phyloP scores from a whole-genome alignment of 1,140 invertebrate genomes.

The Eriocheir sinensis region DNA sequence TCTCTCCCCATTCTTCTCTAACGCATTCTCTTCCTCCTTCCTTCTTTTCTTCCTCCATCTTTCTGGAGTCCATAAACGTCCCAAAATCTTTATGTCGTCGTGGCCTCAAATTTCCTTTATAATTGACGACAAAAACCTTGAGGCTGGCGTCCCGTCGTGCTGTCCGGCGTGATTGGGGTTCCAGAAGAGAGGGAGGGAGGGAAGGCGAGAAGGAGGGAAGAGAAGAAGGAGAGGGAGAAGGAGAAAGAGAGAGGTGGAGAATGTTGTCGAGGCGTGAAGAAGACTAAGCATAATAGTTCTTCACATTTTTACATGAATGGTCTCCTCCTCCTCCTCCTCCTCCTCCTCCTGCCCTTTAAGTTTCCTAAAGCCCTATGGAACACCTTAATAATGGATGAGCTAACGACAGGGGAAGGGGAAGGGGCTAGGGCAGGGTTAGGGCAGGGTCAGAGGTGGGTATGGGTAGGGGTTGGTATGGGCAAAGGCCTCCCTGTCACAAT shows the following conservation, averaged over 20 bases:
- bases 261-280: not conserved
- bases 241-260: too few relatives aligned
- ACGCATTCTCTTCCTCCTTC: too few relatives aligned
- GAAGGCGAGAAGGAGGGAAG: not conserved
- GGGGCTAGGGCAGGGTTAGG: not conserved
- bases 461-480: not conserved
- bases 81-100: not conserved
- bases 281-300: not conserved
- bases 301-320: not conserved
- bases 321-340: not conserved
- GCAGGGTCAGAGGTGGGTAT: not conserved
- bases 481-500: constrained; percentile 5
- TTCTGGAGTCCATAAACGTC: not conserved
- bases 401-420: not conserved
- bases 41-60: not conserved
- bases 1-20: not conserved
- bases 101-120: constrained; percentile 4
- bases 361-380: not conserved
- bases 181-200: not conserved
- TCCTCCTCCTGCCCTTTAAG: not conserved
- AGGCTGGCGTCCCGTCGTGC: not conserved
- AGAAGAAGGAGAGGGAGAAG: too few relatives aligned
- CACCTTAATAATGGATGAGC: constrained; percentile 17
- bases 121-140: not conserved
- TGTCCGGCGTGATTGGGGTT: not conserved